Evolutionary conservation across 1,140 invertebrate genomes (phyloP).

Genomic region (Pogonomyrmex barbatus): DNA sequence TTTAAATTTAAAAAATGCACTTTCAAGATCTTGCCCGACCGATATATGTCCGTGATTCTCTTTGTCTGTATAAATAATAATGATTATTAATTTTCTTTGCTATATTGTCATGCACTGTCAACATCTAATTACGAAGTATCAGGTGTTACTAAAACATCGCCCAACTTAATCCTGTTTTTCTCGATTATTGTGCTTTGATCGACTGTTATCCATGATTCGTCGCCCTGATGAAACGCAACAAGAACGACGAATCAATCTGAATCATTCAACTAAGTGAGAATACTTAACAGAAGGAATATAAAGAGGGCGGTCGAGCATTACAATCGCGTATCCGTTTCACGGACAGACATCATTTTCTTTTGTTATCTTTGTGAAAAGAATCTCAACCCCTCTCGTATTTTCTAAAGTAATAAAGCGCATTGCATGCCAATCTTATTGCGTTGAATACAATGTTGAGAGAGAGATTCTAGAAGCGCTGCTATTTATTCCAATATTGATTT

Average conservation of each 20-base stretch:
- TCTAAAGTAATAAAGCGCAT: slow-evolving; percentile 58
- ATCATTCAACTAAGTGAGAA: slow-evolving; percentile 71
- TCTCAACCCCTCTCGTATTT: slow-evolving; percentile 36
- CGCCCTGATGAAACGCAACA: slow-evolving; percentile 68
- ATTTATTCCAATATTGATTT: too few species aligned
- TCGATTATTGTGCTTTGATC: slow-evolving; percentile 69
- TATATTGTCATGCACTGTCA: neutral
- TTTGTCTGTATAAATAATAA: neutral
- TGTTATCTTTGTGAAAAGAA: slow-evolving; percentile 62
- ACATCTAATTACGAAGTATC: slow-evolving; percentile 72
- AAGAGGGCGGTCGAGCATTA: slow-evolving; percentile 68
- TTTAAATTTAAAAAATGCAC: too few species aligned
- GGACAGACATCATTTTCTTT: slow-evolving; percentile 59
- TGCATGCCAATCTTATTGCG: slow-evolving; percentile 61
- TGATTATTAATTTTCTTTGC: neutral
- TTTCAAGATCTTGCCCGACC: too few species aligned
- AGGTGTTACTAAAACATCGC: slow-evolving; percentile 72
- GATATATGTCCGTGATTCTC: too few species aligned
- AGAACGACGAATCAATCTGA: slow-evolving; percentile 56
- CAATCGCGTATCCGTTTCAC: slow-evolving; percentile 61
- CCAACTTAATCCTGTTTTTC: slow-evolving; percentile 27
- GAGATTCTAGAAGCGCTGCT: neutral
- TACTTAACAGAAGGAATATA: slow-evolving; percentile 67
- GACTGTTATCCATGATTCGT: slow-evolving; percentile 73
- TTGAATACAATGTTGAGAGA: neutral